phyloP scores from a whole-genome alignment of 2,797 vertebrate genomes.

The Catharus ustulatus region DNA sequence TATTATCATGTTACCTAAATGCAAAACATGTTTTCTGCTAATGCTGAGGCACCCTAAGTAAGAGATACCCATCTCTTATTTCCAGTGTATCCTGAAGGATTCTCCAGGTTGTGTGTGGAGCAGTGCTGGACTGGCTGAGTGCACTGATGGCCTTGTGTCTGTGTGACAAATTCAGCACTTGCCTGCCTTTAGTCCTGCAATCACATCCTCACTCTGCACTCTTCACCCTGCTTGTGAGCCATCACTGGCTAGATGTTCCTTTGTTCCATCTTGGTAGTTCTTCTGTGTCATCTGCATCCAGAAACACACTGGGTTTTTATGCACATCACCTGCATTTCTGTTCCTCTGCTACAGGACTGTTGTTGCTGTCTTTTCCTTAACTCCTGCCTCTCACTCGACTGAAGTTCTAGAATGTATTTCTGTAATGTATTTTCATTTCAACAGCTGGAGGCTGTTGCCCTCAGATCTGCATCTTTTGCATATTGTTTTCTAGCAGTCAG shows the following conservation, averaged over 20 bases:
- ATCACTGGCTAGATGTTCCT: background rate
- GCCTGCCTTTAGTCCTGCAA: accelerated
- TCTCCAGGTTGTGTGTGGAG: background rate
- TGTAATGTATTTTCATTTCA: background rate
- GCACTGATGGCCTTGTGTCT: background rate
- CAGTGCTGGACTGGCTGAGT: background rate
- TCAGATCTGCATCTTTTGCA: background rate
- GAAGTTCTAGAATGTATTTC: background rate
- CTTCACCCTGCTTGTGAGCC: background rate
- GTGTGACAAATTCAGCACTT: background rate
- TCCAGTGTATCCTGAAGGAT: background rate
- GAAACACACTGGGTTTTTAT: background rate
- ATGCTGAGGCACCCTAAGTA: background rate
- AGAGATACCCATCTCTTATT: background rate
- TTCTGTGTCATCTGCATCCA: background rate
- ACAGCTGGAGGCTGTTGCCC: background rate
- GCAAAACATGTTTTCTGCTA: background rate
- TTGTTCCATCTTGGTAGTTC: background rate
- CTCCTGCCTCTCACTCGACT: background rate
- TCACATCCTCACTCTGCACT: background rate
- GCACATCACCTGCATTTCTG: accelerated
- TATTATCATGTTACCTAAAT: background rate
- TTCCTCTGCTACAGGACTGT: background rate
- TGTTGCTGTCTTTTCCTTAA: background rate
- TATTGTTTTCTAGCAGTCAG: background rate